Evolutionary conservation across 2,797 vertebrate genomes (phyloP).

Genomic region (Sitta carolinensis): DNA sequence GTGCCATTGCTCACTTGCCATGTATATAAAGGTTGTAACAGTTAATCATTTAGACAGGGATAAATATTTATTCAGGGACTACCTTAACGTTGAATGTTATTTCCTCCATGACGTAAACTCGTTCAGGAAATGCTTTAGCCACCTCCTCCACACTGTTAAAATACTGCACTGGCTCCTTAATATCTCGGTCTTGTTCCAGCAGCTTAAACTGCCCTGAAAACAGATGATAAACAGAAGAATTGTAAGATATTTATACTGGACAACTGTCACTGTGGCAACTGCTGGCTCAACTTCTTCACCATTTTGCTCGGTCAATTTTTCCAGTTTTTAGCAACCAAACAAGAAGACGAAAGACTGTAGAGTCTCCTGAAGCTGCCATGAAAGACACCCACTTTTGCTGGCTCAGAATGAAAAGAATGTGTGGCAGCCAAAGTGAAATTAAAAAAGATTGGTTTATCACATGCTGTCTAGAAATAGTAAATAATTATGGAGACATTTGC

Average conservation of each 20-base stretch:
- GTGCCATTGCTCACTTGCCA: not conserved
- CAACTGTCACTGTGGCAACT: constrained; percentile 70
- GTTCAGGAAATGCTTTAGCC: constrained; percentile 98
- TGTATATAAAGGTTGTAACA: constrained; percentile 24
- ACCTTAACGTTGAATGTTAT: constrained; percentile 99
- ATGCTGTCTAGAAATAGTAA: constrained; percentile 18
- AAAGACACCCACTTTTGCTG: constrained; percentile 10
- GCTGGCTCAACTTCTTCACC: constrained; percentile 32
- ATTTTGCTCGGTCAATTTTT: constrained; percentile 34
- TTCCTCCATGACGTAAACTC: constrained; percentile 99
- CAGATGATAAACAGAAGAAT: constrained; percentile 72
- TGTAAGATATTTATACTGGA: constrained; percentile 74
- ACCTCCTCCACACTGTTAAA: constrained; percentile 99
- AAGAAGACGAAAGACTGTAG: not conserved
- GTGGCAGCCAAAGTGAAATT: constrained; percentile 1
- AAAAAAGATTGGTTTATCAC: constrained; percentile 17
- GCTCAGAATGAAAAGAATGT: not conserved
- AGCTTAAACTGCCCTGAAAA: constrained; percentile 97
- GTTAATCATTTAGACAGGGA: constrained; percentile 56
- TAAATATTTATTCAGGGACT: constrained; percentile 76
- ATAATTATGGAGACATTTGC: not conserved
- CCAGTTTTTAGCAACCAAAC: constrained; percentile 29
- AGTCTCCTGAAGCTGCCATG: constrained; percentile 20
- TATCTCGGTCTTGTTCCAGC: constrained; percentile 97
- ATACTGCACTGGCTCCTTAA: constrained; percentile 98